Conservation (phyloP, 1,140 invertebrate species). For the Drosophila azteca region DNA sequence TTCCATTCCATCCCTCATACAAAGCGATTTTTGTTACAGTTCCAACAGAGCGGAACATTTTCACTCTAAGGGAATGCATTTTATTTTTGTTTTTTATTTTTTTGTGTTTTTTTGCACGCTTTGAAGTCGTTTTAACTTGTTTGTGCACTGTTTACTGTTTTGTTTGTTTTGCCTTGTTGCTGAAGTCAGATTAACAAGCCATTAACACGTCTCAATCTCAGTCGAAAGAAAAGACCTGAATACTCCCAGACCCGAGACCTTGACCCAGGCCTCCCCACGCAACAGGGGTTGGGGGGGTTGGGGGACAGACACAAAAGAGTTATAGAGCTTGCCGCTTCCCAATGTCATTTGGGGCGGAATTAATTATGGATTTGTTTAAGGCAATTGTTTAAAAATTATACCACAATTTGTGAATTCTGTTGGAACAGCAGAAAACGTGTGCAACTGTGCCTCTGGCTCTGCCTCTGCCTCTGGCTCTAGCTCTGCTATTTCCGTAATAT, state of each 20-base stretch:
- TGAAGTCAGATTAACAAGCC: conserved; percentile 54
- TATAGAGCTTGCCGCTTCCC: conserved; percentile 4
- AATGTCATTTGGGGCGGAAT: conserved; percentile 45
- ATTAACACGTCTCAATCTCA: conserved; percentile 54
- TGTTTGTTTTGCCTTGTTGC: conserved; percentile 37
- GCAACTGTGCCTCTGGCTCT: conserved; percentile 31
- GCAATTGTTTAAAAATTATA: conserved; percentile 23
- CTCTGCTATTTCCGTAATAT: conserved; percentile 54
- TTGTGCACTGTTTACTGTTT: conserved; percentile 30
- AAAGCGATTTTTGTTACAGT: conserved; percentile 52
- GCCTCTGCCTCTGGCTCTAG: no score
- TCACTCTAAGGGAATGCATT: conserved; percentile 36
- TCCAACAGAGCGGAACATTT: conserved; percentile 62
- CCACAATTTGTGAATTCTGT: background rate
- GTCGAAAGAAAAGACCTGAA: conserved; percentile 6
- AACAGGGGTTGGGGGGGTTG: conserved; percentile 10
- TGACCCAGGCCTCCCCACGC: conserved; percentile 42
- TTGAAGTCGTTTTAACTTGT: conserved; percentile 23
- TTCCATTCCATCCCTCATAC: conserved; percentile 16
- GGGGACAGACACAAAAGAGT: background rate
- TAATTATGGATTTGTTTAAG: conserved; percentile 27
- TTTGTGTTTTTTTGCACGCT: conserved; percentile 60
- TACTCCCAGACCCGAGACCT: conserved; percentile 47
- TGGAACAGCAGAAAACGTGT: conserved; percentile 22
- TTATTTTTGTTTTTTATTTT: conserved; percentile 32